Evolutionary conservation across 2,888 invertebrate genomes (phyloP).

Genomic region (Margaritifera margaritifera): DNA sequence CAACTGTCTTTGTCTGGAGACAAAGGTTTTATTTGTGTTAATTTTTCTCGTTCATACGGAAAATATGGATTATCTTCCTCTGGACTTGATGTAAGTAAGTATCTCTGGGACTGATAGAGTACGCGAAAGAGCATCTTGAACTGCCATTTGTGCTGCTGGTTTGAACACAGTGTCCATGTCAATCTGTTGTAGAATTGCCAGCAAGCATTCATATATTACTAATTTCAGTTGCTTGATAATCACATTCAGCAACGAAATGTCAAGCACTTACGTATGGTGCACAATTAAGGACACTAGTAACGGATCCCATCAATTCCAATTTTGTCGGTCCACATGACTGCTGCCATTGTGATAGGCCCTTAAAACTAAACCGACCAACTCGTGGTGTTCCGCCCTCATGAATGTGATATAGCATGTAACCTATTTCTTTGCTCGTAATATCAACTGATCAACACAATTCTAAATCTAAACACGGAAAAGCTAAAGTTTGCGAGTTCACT

Average conservation of each 20-base stretch:
- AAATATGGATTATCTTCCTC: conserved; percentile 20
- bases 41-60: conserved; percentile 19
- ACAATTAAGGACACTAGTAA: conserved; percentile 14
- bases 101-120: neutral
- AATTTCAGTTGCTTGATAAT: conserved; percentile 20
- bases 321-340: conserved; percentile 15
- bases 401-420: conserved; percentile 28
- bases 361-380: conserved; percentile 24
- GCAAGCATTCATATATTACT: conserved; percentile 34
- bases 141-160: conserved; percentile 19
- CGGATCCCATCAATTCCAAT: conserved; percentile 15
- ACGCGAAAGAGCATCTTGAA: conserved; percentile 15
- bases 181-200: no score
- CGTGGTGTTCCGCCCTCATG: neutral
- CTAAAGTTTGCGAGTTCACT: conserved; percentile 24
- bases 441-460: conserved; percentile 32
- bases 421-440: conserved; percentile 25
- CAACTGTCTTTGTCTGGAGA: neutral
- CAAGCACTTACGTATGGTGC: conserved; percentile 6
- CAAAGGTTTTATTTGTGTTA: conserved; percentile 2
- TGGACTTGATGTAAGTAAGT: conserved; percentile 9
- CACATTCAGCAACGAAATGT: conserved; percentile 22
- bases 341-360: conserved; percentile 13
- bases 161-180: conserved; percentile 26
- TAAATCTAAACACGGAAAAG: conserved; percentile 33